phyloP scores from a whole-genome alignment of 2,797 vertebrate genomes.

The Discoglossus pictus region DNA sequence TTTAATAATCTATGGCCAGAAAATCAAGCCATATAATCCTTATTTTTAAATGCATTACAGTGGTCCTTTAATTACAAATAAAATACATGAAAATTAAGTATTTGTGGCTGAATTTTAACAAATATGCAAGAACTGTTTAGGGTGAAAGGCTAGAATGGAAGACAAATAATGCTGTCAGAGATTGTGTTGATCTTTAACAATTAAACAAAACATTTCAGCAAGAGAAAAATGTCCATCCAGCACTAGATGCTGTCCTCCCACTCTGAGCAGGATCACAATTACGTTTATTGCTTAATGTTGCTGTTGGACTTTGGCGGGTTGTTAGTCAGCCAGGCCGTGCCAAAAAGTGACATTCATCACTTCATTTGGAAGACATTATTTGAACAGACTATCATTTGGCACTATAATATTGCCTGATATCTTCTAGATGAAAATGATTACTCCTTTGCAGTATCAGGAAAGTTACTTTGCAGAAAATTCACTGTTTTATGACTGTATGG shows the following conservation, averaged over 20 bases:
- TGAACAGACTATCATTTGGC: conserved; percentile 46
- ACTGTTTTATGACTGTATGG: too few relatives aligned
- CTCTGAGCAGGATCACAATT: conserved; percentile 41
- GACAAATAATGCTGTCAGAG: conserved; percentile 40
- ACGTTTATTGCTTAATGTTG: conserved; percentile 47
- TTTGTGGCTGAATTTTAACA: neutral
- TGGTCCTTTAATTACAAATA: too few relatives aligned
- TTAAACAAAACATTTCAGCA: conserved; percentile 51
- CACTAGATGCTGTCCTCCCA: conserved; percentile 37
- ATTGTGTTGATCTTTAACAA: conserved; percentile 46
- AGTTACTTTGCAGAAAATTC: too few relatives aligned
- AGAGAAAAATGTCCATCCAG: conserved; percentile 37
- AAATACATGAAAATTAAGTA: too few relatives aligned
- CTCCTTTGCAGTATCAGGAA: too few relatives aligned
- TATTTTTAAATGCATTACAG: too few relatives aligned
- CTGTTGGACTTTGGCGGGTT: conserved; percentile 42
- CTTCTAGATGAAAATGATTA: conserved; percentile 38
- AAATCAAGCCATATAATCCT: too few relatives aligned
- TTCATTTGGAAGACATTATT: conserved; percentile 48
- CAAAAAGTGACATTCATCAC: conserved; percentile 46
- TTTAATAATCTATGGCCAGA: too few relatives aligned
- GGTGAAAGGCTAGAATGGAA: conserved; percentile 15
- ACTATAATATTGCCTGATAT: conserved; percentile 33
- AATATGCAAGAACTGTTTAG: conserved; percentile 4
- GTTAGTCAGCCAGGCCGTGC: conserved; percentile 20